Conservation (phyloP, 2,113 vertebrate species). For the Boulengerochromis microlepis region DNA sequence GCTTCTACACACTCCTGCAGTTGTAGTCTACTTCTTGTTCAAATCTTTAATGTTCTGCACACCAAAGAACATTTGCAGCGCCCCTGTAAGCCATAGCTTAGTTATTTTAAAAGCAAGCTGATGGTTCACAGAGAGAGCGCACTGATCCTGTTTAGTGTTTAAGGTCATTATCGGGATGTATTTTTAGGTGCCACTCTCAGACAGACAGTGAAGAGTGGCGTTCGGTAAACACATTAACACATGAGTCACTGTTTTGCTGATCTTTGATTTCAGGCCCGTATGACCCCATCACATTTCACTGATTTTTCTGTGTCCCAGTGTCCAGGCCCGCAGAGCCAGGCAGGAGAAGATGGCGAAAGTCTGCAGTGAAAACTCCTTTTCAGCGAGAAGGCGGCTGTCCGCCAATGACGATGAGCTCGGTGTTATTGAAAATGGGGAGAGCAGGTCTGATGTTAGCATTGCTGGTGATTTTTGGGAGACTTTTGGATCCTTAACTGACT, state of each 20-base stretch:
- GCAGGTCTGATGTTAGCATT: slow-evolving; percentile 73
- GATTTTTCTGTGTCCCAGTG: slow-evolving; percentile 26
- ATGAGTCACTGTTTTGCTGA: not conserved
- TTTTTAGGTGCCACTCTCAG: slow-evolving; percentile 53
- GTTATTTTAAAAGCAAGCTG: slow-evolving; percentile 56
- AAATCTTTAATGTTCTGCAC: slow-evolving; percentile 28
- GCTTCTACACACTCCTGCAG: not conserved
- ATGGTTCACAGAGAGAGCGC: slow-evolving; percentile 29
- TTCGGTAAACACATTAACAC: slow-evolving; percentile 9
- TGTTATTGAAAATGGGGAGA: slow-evolving; percentile 74
- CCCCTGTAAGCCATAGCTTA: slow-evolving; percentile 51
- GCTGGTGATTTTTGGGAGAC: not conserved
- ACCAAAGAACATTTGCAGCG: not conserved
- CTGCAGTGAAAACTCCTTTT: slow-evolving; percentile 75
- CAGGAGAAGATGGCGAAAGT: slow-evolving; percentile 82
- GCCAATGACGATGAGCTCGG: slow-evolving; percentile 71
- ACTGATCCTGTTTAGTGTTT: slow-evolving; percentile 71
- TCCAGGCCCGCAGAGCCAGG: slow-evolving; percentile 32
- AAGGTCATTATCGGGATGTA: slow-evolving; percentile 56
- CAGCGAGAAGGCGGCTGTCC: slow-evolving; percentile 43
- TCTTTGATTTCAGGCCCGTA: not conserved
- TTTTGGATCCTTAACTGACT: not conserved
- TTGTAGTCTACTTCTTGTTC: not conserved
- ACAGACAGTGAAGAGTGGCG: slow-evolving; percentile 16
- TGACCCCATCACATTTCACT: not conserved